A percentile compares a stretch with the other conserved stretches of the same genome.
Evolutionary conservation across 2,797 vertebrate species (phyloP).

Genomic region (Platyrinchus mystaceus): DNA sequence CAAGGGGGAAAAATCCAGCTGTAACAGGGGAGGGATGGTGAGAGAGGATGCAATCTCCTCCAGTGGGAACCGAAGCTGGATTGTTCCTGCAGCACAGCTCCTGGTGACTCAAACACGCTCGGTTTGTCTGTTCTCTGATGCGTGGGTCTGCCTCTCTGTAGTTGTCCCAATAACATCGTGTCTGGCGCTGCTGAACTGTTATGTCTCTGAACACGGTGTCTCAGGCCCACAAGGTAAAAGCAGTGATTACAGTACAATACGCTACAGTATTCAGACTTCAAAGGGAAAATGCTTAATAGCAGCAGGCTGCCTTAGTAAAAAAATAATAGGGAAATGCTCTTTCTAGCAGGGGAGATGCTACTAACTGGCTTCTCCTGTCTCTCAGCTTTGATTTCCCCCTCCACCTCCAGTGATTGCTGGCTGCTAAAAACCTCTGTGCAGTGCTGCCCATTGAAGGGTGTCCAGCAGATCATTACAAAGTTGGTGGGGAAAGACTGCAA

Average conservation of each 20-base stretch:
- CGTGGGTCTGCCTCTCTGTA: neutral
- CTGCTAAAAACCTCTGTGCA: neutral
- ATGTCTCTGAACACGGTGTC: conserved; percentile 8
- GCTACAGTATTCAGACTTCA: neutral
- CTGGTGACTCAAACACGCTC: neutral
- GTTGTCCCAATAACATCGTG: conserved; percentile 24
- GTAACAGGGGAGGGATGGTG: neutral
- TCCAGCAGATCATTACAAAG: neutral
- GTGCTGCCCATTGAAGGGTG: neutral
- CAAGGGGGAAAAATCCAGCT: conserved; percentile 4
- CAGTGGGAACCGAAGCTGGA: neutral
- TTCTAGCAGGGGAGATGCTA: conserved; percentile 24
- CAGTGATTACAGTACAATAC: neutral
- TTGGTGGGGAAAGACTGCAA: neutral
- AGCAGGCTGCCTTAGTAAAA: neutral
- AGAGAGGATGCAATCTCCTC: neutral
- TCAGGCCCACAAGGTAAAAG: conserved; percentile 21
- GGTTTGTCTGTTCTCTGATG: conserved; percentile 14
- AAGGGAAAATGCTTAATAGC: neutral
- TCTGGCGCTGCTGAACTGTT: conserved; percentile 18
- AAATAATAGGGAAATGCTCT: conserved; percentile 23
- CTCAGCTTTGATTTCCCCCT: conserved; percentile 12
- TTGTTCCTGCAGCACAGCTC: neutral
- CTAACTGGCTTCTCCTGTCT: conserved; percentile 43
- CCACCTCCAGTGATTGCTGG: neutral